These are phyloP conservation scores for Setophaga kirtlandii DNA, from an alignment of 2,113 vertebrate genomes.

Conservation along the genomic window DNA sequence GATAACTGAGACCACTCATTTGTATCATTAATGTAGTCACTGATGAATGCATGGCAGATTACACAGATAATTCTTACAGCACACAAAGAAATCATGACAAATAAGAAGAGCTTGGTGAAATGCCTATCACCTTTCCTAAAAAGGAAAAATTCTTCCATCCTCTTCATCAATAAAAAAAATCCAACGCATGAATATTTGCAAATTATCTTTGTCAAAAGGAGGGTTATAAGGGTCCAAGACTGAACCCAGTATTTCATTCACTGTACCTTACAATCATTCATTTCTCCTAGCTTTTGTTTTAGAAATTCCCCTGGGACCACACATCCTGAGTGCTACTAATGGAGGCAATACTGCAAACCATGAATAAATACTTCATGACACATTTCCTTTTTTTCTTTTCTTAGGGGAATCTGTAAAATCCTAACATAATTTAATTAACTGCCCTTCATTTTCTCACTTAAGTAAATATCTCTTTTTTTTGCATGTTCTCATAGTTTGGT, in stretches of 20 bases:
- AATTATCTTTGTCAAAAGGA: neutral
- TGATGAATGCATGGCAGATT: neutral
- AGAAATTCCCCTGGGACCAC: neutral
- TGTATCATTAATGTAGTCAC: constrained; percentile 27
- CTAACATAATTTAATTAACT: neutral
- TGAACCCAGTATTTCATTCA: neutral
- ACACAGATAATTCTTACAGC: constrained; percentile 14
- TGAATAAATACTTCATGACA: neutral
- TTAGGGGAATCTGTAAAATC: neutral
- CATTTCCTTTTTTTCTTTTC: neutral
- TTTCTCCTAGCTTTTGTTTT: neutral
- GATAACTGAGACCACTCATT: constrained; percentile 11
- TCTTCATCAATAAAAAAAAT: neutral
- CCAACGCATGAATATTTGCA: neutral
- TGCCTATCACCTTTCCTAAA: neutral
- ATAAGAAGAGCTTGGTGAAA: neutral
- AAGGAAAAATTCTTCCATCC: neutral
- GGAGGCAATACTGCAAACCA: neutral
- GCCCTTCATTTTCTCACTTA: neutral
- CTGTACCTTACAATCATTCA: neutral
- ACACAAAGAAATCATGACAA: constrained; percentile 6
- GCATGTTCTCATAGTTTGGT: neutral
- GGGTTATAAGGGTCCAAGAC: neutral
- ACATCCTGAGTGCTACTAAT: neutral
- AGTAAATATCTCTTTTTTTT: neutral